phyloP scores from a whole-genome alignment of 2,888 invertebrate genomes.

The Marronus borbonicus region DNA sequence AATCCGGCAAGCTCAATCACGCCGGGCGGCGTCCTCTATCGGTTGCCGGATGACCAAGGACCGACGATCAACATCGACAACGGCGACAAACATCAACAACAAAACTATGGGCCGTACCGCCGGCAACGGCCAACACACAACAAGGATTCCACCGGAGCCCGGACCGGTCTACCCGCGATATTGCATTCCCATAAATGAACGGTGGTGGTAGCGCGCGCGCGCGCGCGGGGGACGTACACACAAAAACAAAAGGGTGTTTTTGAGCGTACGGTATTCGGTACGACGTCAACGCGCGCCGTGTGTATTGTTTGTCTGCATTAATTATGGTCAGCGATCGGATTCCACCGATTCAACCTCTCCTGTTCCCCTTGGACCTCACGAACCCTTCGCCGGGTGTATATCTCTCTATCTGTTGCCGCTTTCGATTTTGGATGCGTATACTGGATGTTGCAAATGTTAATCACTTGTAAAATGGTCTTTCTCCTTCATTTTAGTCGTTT shows the following conservation, averaged over 20 bases:
- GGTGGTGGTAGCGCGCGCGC: not conserved
- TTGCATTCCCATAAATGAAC: constrained; percentile 46
- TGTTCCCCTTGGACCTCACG: not conserved
- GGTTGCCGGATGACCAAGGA: not conserved
- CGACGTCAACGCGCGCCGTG: constrained; percentile 48
- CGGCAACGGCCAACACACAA: constrained; percentile 2
- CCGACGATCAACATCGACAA: constrained; percentile 16
- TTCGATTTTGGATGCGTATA: not conserved
- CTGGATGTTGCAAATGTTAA: not conserved
- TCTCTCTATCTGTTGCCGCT: constrained; percentile 7
- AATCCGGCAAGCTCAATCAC: not conserved
- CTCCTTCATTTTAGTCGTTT: no score
- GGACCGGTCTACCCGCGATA: constrained; percentile 42
- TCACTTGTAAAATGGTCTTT: no score
- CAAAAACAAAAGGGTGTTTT: constrained; percentile 52
- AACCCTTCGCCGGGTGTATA: not conserved
- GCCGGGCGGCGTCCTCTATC: not conserved
- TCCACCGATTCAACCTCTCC: constrained; percentile 56
- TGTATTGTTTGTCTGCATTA: constrained; percentile 68
- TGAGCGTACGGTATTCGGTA: constrained; percentile 53
- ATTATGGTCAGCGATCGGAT: constrained; percentile 69
- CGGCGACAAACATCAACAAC: constrained; percentile 2
- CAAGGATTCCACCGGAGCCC: constrained; percentile 12
- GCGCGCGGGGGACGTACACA: not conserved
- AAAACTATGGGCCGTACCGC: no score